Evolutionary conservation across 2,888 invertebrate species (phyloP), one percentile per base, ranked within the genome.

Genomic region (Chrysomela aeneicollis): DNA sequence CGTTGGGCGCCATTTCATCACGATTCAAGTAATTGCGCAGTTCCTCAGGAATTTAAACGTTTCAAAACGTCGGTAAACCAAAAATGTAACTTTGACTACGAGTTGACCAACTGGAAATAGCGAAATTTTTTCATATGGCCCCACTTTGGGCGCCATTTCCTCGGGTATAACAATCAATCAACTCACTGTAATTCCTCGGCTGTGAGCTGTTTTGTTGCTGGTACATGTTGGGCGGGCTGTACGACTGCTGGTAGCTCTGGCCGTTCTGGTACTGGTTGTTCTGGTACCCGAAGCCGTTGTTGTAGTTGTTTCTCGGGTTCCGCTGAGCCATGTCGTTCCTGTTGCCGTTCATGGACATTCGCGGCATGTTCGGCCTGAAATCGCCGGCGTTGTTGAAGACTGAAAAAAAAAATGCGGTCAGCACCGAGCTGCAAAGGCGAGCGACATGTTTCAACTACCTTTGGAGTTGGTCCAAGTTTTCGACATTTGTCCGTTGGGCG

Each of bases 291-390:
- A 64, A 73, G 9, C 86, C 85, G 81, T 85, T 86, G 26, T 85
- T 86, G 73, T 87, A 89, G 53, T 86, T 88, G 71, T 87, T 88
- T 19, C 87, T 87, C 75, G 87, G 86, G 19, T 86, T 85, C 67
- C 81, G 77, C 59, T 84, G 85, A 66, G 74, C 77, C 9, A 75
- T 77, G 69, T 87, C 86, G 72, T 85, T 85, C 70, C 83, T 86
- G 81, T 72, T 82, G 69, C 86, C 86, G 72, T 85, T 85, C 70
- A 82, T 84, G 81, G 72, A 82, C 12, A 68, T 61, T 10, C 68
- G 52, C 1, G 70, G 68, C 35, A 68, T 74, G 53, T 74, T 75
- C 47, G 69, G 70, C 49, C 69, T 75, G 21, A 73, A 76, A 2
- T 67, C 70, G 17, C 67, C 66, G 49, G 68, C 72, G 63, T 66